phyloP scores from a whole-genome alignment of 2,797 vertebrate genomes.

The Neosilurus hyrtlii region DNA sequence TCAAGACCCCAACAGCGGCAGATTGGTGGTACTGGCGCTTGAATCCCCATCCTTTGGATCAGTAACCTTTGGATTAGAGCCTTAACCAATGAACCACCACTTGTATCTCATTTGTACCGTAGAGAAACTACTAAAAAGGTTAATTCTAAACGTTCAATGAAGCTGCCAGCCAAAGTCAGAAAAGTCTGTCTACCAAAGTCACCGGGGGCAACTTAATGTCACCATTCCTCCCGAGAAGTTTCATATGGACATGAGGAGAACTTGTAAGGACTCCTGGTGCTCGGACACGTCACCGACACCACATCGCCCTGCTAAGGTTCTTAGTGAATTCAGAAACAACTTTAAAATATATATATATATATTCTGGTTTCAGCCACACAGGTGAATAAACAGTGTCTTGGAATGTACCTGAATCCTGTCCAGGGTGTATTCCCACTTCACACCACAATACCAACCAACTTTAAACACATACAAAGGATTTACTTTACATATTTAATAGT shows the following conservation, averaged over 20 bases:
- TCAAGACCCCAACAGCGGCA: too few relatives aligned
- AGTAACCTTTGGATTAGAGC: too few relatives aligned
- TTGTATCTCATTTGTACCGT: too few relatives aligned
- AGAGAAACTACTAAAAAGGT: too few relatives aligned
- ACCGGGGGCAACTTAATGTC: background rate
- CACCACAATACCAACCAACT: background rate
- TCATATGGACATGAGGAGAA: background rate
- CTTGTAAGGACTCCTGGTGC: too few relatives aligned
- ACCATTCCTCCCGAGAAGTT: background rate
- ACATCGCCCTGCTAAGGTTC: background rate
- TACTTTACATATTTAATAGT: background rate
- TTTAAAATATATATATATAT: too few relatives aligned
- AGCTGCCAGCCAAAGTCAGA: too few relatives aligned
- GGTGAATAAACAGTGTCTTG: background rate
- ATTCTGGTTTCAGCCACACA: background rate
- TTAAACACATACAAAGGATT: background rate
- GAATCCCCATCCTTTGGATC: too few relatives aligned
- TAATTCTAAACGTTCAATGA: too few relatives aligned
- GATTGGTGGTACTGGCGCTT: too few relatives aligned
- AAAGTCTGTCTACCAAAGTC: background rate
- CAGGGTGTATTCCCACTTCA: background rate
- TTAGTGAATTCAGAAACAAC: background rate
- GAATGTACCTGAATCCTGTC: background rate
- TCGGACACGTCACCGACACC: too few relatives aligned
- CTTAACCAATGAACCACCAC: too few relatives aligned